Conservation (phyloP, 37 sponge, comb jelly and placozoan genomes). For the Cladorhizidae sp. region DNA sequence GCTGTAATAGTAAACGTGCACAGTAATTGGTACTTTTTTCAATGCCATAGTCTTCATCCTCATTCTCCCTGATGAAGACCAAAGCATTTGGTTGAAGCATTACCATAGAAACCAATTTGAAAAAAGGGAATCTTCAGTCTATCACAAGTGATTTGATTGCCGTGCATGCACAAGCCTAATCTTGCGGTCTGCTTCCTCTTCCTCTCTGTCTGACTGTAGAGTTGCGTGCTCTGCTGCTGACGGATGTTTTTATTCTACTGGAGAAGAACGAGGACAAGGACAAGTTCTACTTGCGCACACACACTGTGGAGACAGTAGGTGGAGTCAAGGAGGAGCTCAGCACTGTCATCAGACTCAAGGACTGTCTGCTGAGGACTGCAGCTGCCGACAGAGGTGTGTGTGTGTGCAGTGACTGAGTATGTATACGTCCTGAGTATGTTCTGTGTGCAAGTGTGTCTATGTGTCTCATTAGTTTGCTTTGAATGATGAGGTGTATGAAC, state of each 20-base stretch:
- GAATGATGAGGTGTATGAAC: neutral
- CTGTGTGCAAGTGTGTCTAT: slow-evolving; percentile 36
- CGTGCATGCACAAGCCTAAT: too few relatives aligned
- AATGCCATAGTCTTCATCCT: too few relatives aligned
- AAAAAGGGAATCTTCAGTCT: too few relatives aligned
- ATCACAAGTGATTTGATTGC: too few relatives aligned
- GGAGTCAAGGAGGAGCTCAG: slow-evolving; percentile 67
- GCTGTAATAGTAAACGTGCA: too few relatives aligned
- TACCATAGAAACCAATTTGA: too few relatives aligned
- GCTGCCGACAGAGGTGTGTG: slow-evolving; percentile 68
- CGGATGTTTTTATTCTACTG: slow-evolving; percentile 72
- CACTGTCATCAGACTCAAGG: slow-evolving; percentile 62
- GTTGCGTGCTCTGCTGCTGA: slow-evolving; percentile 69
- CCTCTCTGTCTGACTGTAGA: slow-evolving; percentile 42
- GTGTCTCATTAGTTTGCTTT: neutral
- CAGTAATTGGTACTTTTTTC: too few relatives aligned
- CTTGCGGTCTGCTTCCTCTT: too few relatives aligned
- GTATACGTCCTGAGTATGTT: neutral
- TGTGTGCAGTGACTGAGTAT: too few relatives aligned
- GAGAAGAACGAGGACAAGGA: slow-evolving; percentile 57
- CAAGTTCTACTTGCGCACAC: slow-evolving; percentile 54
- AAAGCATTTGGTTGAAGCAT: too few relatives aligned
- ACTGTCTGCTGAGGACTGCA: slow-evolving; percentile 59
- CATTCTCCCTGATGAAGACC: too few relatives aligned
- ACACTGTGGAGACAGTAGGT: slow-evolving; percentile 48